Base-by-base conservation (phyloP, 2,113 vertebrate species). In the Salvelinus namaycush region DNA sequence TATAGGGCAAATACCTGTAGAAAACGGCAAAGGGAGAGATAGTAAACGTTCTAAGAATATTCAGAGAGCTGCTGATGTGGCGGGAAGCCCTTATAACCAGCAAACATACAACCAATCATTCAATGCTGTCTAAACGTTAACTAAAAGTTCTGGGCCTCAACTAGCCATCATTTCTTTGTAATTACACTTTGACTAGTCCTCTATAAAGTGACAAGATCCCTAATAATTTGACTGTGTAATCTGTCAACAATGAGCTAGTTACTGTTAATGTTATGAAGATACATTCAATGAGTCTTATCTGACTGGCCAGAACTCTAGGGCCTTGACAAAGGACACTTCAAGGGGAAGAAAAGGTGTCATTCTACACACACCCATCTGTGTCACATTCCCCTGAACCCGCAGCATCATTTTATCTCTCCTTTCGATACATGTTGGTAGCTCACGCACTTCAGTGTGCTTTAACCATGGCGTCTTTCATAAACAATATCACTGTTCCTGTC, bases 191-290 rank as follows among this genome's bases (percentile, higher is more conserved):
- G 16, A 54, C 51, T 16, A 54, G 16, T 4, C 51, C 51, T 5
- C 51, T 24, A 67, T 24, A 26, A 24, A 7, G n/a, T 24, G 59
- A 62, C n/a, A 62, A 62, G 0, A 60, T 60, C 6, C 59, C 59
- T 22, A 60, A 60, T 20, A 62, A 62, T 62, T 5, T 90, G 20
- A 18, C n/a, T 62, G 59, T 62, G n/a, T 62, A 62, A 62, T 7
- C 59, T 62, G 18, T 62, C 13, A 16, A 62, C 20, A 62, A 62
- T 16, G n/a, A n/a, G n/a, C 2, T 57, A 18, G 54, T 20, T 57
- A 57, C 54, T 16, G 54, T 57, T 57, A 57, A n/a, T 62, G 20
- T 62, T 62, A 67, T 5, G 26, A 67, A 14, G 65, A 67, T 14
- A 31, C 65, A 67, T 67, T 67, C 13, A 22, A 4, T n/a, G 59